Conservation (phyloP, 2,888 invertebrate genomes). For the Andrena dorsata region DNA sequence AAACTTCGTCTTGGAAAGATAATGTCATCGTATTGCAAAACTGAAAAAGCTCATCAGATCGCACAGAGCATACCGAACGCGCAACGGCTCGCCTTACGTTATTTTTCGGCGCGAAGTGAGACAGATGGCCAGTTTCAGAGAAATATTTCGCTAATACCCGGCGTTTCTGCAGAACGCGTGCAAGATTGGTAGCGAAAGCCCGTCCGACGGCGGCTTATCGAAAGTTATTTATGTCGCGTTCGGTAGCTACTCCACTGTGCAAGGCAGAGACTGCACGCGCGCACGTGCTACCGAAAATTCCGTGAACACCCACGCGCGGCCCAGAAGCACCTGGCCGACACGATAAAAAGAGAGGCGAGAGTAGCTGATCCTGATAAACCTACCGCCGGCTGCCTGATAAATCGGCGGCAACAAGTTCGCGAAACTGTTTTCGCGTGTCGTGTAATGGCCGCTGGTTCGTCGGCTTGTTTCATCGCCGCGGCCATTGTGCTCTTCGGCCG, state of each 20-base stretch:
- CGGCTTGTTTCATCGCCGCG: neutral
- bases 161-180: slow-evolving; percentile 64
- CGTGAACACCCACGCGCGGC: slow-evolving; percentile 50
- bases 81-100: too few species aligned
- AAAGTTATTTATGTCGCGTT: slow-evolving; percentile 77
- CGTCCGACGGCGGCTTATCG: slow-evolving; percentile 73
- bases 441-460: neutral
- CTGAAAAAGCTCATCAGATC: neutral
- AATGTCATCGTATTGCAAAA: neutral
- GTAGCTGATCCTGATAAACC: slow-evolving; percentile 69
- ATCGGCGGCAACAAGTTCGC: slow-evolving; percentile 40
- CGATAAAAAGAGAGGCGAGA: slow-evolving; percentile 53
- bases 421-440: slow-evolving; percentile 27
- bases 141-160: slow-evolving; percentile 58
- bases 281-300: slow-evolving; percentile 67
- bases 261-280: slow-evolving; percentile 52
- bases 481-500: slow-evolving; percentile 20
- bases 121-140: slow-evolving; percentile 6
- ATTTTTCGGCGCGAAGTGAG: slow-evolving; percentile 2
- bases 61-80: neutral
- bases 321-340: slow-evolving; percentile 49
- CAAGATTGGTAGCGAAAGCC: slow-evolving; percentile 71
- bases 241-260: slow-evolving; percentile 64
- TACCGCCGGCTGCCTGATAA: slow-evolving; percentile 45
- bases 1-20: neutral